These are phyloP conservation scores for Antrozous pallidus DNA, from an alignment of 2,797 vertebrate genomes.

Conservation along the genomic window DNA sequence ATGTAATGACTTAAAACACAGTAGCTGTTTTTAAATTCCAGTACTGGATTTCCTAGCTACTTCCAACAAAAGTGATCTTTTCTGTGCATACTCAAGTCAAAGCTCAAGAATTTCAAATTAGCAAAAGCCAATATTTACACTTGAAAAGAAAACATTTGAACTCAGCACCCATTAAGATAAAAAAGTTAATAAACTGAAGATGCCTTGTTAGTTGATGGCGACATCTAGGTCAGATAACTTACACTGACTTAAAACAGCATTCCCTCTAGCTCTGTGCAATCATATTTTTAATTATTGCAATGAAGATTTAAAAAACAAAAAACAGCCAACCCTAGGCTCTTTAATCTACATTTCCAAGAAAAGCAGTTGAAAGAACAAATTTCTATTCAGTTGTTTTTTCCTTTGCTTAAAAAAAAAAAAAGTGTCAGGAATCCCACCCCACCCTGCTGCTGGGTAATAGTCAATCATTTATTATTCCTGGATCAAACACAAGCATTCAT, in stretches of 20 bases:
- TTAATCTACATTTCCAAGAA: constrained; percentile 59
- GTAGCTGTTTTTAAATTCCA: constrained; percentile 2
- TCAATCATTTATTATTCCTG: constrained; percentile 71
- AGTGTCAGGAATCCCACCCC: constrained; percentile 61
- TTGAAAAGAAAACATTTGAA: constrained; percentile 63
- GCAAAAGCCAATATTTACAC: constrained; percentile 63
- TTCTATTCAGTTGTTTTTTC: constrained; percentile 72
- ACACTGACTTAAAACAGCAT: background rate
- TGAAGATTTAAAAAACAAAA: background rate
- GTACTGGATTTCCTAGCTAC: background rate
- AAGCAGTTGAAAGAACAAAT: constrained; percentile 57
- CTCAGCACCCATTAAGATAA: constrained; percentile 48
- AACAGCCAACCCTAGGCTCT: background rate
- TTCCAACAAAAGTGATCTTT: constrained; percentile 26
- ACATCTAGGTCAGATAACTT: background rate
- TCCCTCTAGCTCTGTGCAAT: background rate
- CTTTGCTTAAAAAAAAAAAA: constrained; percentile 60
- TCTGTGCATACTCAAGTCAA: background rate
- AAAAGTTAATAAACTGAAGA: constrained; percentile 40
- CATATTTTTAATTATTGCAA: constrained; percentile 34
- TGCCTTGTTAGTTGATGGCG: constrained; percentile 8
- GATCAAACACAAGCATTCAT: constrained; percentile 64
- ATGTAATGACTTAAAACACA: background rate
- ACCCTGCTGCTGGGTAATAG: constrained; percentile 50
- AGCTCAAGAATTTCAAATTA: constrained; percentile 43